phyloP scores from a whole-genome alignment of 2,888 invertebrate genomes.

The Apamea monoglypha region DNA sequence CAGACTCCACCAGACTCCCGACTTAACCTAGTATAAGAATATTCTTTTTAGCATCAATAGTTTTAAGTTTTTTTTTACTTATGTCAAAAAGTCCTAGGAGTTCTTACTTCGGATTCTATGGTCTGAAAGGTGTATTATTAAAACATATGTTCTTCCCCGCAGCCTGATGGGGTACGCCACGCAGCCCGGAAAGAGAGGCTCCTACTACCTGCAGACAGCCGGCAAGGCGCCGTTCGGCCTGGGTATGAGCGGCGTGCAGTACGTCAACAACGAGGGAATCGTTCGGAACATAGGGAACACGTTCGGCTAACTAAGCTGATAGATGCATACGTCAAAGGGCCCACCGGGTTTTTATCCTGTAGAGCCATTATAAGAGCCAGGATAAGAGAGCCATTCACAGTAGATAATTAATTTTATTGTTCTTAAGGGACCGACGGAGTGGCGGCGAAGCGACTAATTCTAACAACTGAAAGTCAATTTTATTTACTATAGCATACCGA shows the following conservation, averaged over 20 bases:
- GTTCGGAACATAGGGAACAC: slow-evolving; percentile 18
- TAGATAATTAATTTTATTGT: neutral
- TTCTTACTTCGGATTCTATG: no score
- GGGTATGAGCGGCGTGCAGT: slow-evolving; percentile 46
- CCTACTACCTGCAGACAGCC: slow-evolving; percentile 65
- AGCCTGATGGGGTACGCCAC: slow-evolving; percentile 66
- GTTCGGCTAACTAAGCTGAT: slow-evolving; percentile 2
- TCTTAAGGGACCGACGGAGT: neutral
- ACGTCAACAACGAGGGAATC: slow-evolving; percentile 54
- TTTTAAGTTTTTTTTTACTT: no score
- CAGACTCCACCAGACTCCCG: no score
- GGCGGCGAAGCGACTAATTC: neutral
- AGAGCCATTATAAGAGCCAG: no score
- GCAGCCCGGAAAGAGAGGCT: slow-evolving; percentile 47
- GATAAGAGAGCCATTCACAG: neutral
- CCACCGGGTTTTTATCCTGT: neutral
- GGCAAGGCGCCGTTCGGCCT: slow-evolving; percentile 58
- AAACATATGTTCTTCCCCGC: slow-evolving; percentile 5
- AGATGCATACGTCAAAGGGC: neutral
- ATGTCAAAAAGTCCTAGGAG: no score
- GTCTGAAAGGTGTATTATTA: no score
- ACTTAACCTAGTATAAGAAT: no score
- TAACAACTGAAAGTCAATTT: neutral
- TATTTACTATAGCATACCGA: neutral
- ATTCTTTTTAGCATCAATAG: no score